Evolutionary conservation across 2,113 vertebrate genomes (phyloP), one percentile per base, ranked within the genome.

Genomic region (Meles meles): DNA sequence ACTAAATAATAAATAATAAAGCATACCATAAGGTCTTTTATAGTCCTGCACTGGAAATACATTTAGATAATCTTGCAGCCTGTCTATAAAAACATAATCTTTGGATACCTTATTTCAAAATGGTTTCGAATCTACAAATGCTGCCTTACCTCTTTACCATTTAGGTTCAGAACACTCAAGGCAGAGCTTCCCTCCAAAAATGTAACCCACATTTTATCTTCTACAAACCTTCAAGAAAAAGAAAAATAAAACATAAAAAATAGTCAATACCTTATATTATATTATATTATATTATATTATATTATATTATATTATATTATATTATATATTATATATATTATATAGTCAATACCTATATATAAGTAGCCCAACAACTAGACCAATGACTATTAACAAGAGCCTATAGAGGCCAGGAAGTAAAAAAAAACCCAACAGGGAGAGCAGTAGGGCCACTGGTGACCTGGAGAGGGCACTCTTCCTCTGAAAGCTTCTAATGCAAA

Each of bases 181-280:
- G 99, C 99, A 88, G 99, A 99, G 93, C 99, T 99, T 93, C 99
- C 99, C 98, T 99, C 99, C 97, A 99, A 98, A 99, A 99, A 99
- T 0, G 99, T 99, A 91, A 99, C 99, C 99, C 99, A 99, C 99
- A 99, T 99, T 98, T 99, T 99, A 98, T 99, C 99, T 98, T 99
- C 99, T 27, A 99, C 99, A 88, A 99, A 99, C 98, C 99, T 99
- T 98, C 44, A 97, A 98, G 86, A 87, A 59, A 96, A 79, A 96
- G 13, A 88, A 49, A 86, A 59, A 39, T 14, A 82, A 87, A 39
- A 17, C 80, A n/a, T 23, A 69, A 82, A 77, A 57, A 91, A 17
- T 25, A 72, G 81, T 77, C 42, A 91, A 65, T 27, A 82, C 6
- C 27, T 77, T 18, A 59, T n/a, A n/a, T n/a, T n/a, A n/a, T n/a